Conservation (phyloP, 2,888 invertebrate species). For the Sphaerophoria rueppellii region DNA sequence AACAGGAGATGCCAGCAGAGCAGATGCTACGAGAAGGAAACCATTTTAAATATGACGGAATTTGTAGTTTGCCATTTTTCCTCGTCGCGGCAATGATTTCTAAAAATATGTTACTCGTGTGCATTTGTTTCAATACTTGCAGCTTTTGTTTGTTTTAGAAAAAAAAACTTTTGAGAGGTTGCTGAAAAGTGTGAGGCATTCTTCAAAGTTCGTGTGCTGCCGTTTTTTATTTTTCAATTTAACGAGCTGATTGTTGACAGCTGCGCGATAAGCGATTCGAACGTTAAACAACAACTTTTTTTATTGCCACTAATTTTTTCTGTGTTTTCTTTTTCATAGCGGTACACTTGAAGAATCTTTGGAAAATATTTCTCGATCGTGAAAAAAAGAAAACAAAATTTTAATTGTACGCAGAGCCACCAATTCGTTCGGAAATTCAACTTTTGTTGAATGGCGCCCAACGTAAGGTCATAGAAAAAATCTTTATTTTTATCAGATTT, state of each 20-base stretch:
- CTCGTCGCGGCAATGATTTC: constrained; percentile 21
- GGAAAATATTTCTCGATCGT: too few relatives aligned
- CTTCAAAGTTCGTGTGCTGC: background rate
- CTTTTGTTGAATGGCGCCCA: background rate
- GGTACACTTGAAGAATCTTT: too few relatives aligned
- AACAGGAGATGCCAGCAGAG: constrained; percentile 18
- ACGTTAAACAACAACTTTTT: too few relatives aligned
- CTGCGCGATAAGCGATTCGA: background rate
- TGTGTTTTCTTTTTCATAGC: too few relatives aligned
- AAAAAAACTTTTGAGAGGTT: constrained; percentile 41
- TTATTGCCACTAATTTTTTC: too few relatives aligned
- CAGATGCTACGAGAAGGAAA: constrained; percentile 39
- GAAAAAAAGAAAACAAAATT: too few relatives aligned
- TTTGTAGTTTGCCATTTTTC: constrained; percentile 53
- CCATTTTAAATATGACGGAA: constrained; percentile 64
- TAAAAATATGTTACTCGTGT: constrained; percentile 56
- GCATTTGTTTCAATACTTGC: constrained; percentile 61
- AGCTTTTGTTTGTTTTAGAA: constrained; percentile 36
- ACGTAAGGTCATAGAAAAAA: background rate
- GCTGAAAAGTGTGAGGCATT: constrained; percentile 54
- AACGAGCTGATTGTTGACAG: constrained; percentile 33
- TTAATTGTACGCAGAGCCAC: too few relatives aligned
- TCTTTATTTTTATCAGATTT: too few relatives aligned
- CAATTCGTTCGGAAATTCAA: too few relatives aligned
- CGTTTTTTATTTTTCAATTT: constrained; percentile 6